A percentile compares a stretch with the other conserved stretches of the same genome.
These are phyloP conservation scores for Coelopa frigida DNA, from an alignment of 1,140 invertebrate species.

Conservation along the genomic window DNA sequence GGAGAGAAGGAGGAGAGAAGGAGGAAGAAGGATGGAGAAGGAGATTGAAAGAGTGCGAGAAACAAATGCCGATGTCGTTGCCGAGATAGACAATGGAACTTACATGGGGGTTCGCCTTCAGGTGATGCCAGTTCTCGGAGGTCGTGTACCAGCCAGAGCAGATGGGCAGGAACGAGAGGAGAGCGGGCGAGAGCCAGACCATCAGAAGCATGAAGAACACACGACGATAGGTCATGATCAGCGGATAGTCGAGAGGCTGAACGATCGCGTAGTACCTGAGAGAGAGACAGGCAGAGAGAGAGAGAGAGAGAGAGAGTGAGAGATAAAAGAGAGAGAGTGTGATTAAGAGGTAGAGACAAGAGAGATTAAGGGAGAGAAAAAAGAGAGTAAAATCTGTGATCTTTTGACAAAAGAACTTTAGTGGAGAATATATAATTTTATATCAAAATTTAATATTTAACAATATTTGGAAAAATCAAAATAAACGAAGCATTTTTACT, in stretches of 20 bases:
- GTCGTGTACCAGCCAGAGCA: conserved; percentile 92
- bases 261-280: conserved; percentile 80
- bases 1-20: neutral
- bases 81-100: conserved; percentile 16
- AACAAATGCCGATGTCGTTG: neutral
- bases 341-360: neutral
- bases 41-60: neutral
- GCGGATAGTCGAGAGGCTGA: conserved; percentile 78
- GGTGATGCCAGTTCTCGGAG: conserved; percentile 63
- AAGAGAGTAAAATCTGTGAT: neutral
- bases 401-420: too few relatives aligned
- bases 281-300: too few relatives aligned
- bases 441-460: too few relatives aligned
- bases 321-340: neutral
- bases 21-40: neutral
- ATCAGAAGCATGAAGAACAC: conserved; percentile 71
- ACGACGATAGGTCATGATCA: conserved; percentile 75
- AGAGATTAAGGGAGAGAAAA: neutral
- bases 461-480: too few relatives aligned
- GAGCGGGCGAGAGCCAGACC: conserved; percentile 86
- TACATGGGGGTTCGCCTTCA: conserved; percentile 62
- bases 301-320: neutral
- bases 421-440: too few relatives aligned
- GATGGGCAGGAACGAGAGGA: conserved; percentile 92
- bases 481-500: too few relatives aligned